phyloP scores from a whole-genome alignment of 2,888 invertebrate genomes.

The Agrochola lychnidis region DNA sequence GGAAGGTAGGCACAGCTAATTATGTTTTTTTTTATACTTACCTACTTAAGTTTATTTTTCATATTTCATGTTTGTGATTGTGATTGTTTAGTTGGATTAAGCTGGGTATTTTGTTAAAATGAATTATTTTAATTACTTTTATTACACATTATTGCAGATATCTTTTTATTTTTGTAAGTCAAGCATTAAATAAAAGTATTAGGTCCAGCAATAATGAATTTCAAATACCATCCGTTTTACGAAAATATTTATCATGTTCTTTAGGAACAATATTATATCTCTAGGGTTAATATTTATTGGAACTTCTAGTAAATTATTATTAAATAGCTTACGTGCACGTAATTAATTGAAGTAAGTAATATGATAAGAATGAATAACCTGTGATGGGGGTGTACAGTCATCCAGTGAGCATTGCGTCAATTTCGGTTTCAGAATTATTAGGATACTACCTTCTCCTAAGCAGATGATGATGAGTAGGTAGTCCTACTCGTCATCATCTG shows the following conservation, averaged over 20 bases:
- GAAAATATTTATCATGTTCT: conserved; percentile 10
- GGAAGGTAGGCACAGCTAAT: background rate
- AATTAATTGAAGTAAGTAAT: conserved; percentile 1
- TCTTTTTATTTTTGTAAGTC: background rate
- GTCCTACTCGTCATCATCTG: background rate
- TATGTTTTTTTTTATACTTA: background rate
- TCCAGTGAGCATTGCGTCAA: background rate
- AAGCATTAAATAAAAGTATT: background rate
- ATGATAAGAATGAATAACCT: conserved; percentile 24
- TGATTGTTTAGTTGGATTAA: background rate
- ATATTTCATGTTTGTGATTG: background rate
- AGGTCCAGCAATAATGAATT: conserved; percentile 8
- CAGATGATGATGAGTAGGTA: too few relatives aligned
- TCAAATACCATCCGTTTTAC: conserved; percentile 1
- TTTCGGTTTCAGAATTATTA: too few relatives aligned
- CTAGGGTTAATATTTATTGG: conserved; percentile 45
- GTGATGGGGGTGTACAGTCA: background rate
- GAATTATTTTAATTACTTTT: background rate
- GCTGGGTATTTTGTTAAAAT: conserved; percentile 6
- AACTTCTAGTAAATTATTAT: conserved; percentile 20
- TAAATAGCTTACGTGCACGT: background rate
- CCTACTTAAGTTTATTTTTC: background rate
- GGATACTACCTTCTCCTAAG: background rate
- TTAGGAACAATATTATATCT: conserved; percentile 2
- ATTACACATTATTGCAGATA: conserved; percentile 2